Conservation (phyloP, 2,113 vertebrate species). For the Epinephelus lanceolatus region DNA sequence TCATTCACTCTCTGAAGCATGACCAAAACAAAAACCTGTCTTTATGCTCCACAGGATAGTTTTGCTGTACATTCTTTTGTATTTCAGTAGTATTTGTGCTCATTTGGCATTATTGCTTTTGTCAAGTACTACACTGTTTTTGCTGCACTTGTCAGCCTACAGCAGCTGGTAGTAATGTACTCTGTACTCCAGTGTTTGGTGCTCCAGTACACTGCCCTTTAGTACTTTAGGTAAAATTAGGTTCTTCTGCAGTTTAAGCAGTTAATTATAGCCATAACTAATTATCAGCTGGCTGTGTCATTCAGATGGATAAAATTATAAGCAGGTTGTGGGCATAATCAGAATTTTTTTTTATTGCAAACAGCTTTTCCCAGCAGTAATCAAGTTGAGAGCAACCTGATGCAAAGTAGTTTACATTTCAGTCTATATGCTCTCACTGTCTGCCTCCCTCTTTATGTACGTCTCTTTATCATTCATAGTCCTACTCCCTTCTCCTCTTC, state of each 20-base stretch:
- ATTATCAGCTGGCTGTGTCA: slow-evolving; percentile 61
- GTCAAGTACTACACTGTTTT: not conserved
- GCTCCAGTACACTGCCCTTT: slow-evolving; percentile 23
- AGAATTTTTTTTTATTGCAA: slow-evolving; percentile 58
- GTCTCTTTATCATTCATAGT: slow-evolving; percentile 13
- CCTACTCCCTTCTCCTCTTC: slow-evolving; percentile 13
- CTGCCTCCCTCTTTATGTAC: slow-evolving; percentile 20
- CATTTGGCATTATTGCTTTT: not conserved
- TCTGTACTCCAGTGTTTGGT: slow-evolving; percentile 7
- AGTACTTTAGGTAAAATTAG: slow-evolving; percentile 32
- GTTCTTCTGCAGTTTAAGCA: slow-evolving; percentile 52
- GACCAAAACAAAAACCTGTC: not conserved
- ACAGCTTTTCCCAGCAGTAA: slow-evolving; percentile 68
- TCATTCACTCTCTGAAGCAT: not conserved
- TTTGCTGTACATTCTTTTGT: not conserved
- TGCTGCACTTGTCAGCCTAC: not conserved
- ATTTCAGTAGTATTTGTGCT: not conserved
- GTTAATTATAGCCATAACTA: slow-evolving; percentile 68
- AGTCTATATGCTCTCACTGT: slow-evolving; percentile 44
- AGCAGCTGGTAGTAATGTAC: slow-evolving; percentile 1
- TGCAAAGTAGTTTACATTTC: slow-evolving; percentile 70
- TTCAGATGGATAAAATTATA: slow-evolving; percentile 43
- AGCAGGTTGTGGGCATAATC: slow-evolving; percentile 61
- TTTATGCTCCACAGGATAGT: not conserved
- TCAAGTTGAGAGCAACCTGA: slow-evolving; percentile 71